Percentiles rank a stretch among this genome's conserved stretches.
These are phyloP conservation scores for Philonicus albiceps DNA, from an alignment of 2,888 invertebrate species.

Conservation along the genomic window DNA sequence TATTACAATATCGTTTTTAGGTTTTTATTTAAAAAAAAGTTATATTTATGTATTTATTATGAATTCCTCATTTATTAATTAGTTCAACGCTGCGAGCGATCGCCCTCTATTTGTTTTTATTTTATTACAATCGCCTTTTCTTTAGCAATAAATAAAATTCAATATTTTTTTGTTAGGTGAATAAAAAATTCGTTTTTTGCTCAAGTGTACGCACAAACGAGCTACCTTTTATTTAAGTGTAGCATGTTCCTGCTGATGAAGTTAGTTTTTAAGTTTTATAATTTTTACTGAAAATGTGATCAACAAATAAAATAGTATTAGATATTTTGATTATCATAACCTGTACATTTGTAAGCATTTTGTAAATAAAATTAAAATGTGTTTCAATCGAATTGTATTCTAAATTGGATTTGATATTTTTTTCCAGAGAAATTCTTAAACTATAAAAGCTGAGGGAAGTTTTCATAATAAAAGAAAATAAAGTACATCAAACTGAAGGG, in stretches of 20 bases:
- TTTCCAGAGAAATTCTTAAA: too few species aligned
- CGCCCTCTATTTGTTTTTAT: neutral
- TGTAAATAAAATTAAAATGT: neutral
- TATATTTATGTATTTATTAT: constrained; percentile 23
- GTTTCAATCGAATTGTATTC: too few species aligned
- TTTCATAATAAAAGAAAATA: too few species aligned
- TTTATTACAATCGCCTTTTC: neutral
- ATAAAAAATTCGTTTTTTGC: neutral
- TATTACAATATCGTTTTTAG: neutral
- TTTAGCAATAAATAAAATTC: neutral
- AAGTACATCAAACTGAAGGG: too few species aligned
- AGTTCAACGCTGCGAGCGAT: neutral
- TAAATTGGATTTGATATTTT: too few species aligned
- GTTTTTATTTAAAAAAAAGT: neutral
- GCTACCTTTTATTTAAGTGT: neutral
- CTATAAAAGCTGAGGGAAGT: too few species aligned
- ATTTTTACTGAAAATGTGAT: constrained; percentile 20
- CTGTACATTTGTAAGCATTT: neutral
- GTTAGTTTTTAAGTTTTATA: neutral
- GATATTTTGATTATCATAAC: neutral
- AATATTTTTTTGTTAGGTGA: neutral
- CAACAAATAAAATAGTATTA: constrained; percentile 15
- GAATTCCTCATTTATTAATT: neutral
- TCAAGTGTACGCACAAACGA: neutral
- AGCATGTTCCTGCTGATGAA: neutral